A percentile compares a stretch with the other conserved stretches of the same genome.
Evolutionary conservation across 2,113 vertebrate species (phyloP).

Genomic region (Elaphurus davidianus): DNA sequence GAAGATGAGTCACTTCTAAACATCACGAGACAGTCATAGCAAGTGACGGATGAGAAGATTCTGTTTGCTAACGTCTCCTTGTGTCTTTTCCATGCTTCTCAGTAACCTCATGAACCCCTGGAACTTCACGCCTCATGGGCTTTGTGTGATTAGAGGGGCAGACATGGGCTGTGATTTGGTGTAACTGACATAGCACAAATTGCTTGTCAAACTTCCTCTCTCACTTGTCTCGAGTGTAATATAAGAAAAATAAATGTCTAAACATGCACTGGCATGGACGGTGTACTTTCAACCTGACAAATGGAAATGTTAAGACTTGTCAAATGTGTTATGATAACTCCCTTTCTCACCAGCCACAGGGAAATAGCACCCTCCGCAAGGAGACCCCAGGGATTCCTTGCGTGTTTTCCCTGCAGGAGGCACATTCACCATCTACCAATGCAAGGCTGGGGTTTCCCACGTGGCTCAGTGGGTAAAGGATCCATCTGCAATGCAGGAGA

Average conservation of each 20-base stretch:
- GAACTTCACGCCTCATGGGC: not conserved
- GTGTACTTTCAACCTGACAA: not conserved
- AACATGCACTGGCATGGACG: not conserved
- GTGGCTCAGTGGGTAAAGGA: not conserved
- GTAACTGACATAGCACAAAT: slow-evolving; percentile 54
- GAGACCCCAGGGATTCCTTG: not conserved
- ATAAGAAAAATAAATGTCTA: not conserved
- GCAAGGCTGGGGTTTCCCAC: not conserved
- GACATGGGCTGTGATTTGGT: not conserved
- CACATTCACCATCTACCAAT: rapidly evolving
- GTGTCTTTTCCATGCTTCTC: not conserved
- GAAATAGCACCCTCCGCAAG: not conserved
- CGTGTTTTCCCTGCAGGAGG: rapidly evolving
- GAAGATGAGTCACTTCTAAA: not conserved
- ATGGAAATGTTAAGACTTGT: not conserved
- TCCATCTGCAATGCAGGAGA: not conserved
- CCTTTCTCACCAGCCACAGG: not conserved
- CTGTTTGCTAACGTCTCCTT: not conserved
- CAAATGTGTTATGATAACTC: not conserved
- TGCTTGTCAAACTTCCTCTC: slow-evolving; percentile 39
- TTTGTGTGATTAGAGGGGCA: not conserved
- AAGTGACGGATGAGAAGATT: not conserved
- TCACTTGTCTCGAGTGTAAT: not conserved
- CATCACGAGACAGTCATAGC: rapidly evolving
- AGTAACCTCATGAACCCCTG: not conserved